These are phyloP conservation scores for Tyrophagus putrescentiae DNA, from an alignment of 1,140 invertebrate species.

Conservation along the genomic window DNA sequence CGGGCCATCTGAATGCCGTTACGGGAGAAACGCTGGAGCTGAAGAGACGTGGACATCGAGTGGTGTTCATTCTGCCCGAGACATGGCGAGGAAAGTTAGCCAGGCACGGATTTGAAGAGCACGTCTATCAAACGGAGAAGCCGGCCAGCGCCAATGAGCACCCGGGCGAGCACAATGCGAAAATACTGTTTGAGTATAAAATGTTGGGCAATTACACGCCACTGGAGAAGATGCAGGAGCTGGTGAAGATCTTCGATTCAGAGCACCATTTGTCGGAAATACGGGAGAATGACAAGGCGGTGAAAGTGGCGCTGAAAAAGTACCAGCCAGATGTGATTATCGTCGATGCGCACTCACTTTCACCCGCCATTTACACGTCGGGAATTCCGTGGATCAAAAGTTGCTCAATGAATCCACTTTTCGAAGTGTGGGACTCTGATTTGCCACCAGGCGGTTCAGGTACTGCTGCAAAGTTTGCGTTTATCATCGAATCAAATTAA, in stretches of 20 bases:
- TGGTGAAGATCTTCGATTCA: not conserved
- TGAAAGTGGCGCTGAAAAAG: not conserved
- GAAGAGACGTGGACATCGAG: not conserved
- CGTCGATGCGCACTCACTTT: not conserved
- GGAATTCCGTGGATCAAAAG: conserved; percentile 11
- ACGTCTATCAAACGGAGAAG: not conserved
- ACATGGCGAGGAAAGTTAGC: not conserved
- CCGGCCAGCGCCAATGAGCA: not conserved
- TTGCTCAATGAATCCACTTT: not conserved
- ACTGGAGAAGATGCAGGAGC: not conserved
- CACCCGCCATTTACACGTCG: not conserved
- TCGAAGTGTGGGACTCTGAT: not conserved
- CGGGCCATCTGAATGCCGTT: not conserved
- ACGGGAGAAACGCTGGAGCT: not conserved
- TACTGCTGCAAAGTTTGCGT: too few relatives aligned
- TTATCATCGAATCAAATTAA: too few relatives aligned
- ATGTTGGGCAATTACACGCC: not conserved
- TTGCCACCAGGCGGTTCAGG: conserved; percentile 1
- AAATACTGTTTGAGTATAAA: not conserved
- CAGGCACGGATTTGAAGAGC: not conserved
- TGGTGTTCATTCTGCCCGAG: not conserved
- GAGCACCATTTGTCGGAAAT: too few relatives aligned
- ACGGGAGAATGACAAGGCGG: not conserved
- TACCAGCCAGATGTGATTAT: not conserved
- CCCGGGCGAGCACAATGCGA: not conserved